Base-by-base conservation (phyloP, 2,888 invertebrate species). In the Cataglyphis altisquamis region DNA sequence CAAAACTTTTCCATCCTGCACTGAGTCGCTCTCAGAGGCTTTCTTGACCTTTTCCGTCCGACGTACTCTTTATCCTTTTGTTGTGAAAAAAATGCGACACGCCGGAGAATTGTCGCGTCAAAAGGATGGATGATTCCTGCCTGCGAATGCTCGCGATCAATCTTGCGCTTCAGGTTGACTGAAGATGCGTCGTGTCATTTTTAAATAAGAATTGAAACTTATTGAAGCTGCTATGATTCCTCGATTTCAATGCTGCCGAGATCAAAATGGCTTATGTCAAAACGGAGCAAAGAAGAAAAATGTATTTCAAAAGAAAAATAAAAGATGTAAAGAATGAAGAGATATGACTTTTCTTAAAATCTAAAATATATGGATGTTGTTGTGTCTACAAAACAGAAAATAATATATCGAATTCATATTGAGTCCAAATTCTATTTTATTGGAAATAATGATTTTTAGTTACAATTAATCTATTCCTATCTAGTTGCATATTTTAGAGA, bases 1-100 rank as follows among this genome's bases (percentile, higher is more conserved):
- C 87, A 88, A 87, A 88, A 88, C 82, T 85, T 88, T 73, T 63
- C 82, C n/a, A 29, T 29, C 55, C 45, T 8, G 60, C 74, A 74
- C 63, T 45, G 75, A 55, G 81, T 62, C 75, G 67, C 78, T 55
- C 78, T 45, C 68, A 48, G 48, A 70, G 66, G 84, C 77, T 68
- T 41, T 41, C 81, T 66, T 70, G 25, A 64, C 32, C 72, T 78
- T 75, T 63, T 45, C 32, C 67, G 18, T 18, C 55, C 41, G 41
- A 39, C 57, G 70, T 45, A 66, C 36, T 39, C 36, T 41, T 70
- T 82, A 62, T 25, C 9, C 39, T 55, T 68, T 29, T 67, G n/a
- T 66, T 45, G 64, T 52, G 63, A 80, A 78, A 80, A 80, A 78
- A 66, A 78, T 41, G 77, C 60, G 63, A 62, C 48, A 62, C 81